These are phyloP conservation scores for Orchestes rusci DNA, from an alignment of 2,888 invertebrate species.

Conservation along the genomic window DNA sequence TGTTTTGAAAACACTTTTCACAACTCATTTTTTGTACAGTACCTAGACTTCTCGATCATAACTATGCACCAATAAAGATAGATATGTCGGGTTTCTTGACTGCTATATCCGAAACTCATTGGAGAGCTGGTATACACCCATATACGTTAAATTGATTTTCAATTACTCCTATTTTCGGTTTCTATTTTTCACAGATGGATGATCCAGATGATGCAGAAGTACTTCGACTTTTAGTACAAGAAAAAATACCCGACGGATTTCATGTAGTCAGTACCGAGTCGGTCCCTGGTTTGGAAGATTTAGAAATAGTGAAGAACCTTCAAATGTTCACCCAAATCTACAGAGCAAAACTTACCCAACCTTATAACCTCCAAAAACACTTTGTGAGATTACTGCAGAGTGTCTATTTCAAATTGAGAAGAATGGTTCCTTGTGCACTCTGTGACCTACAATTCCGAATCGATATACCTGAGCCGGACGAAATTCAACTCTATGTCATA, in stretches of 20 bases:
- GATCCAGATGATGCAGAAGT: slow-evolving; percentile 77
- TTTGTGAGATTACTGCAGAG: slow-evolving; percentile 57
- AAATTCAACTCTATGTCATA: slow-evolving; percentile 52
- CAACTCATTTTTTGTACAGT: too few relatives aligned
- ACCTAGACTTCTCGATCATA: too few relatives aligned
- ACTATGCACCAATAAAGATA: too few relatives aligned
- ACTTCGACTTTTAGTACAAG: slow-evolving; percentile 65
- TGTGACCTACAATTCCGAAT: slow-evolving; percentile 74
- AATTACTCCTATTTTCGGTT: background rate
- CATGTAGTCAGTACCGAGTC: slow-evolving; percentile 72
- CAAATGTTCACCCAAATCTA: slow-evolving; percentile 86
- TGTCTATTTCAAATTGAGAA: slow-evolving; percentile 81
- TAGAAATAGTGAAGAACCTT: slow-evolving; percentile 60
- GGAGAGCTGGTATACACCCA: too few relatives aligned
- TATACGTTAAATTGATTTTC: too few relatives aligned
- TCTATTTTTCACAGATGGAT: slow-evolving; percentile 53
- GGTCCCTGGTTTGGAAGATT: slow-evolving; percentile 63
- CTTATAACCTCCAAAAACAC: slow-evolving; percentile 45
- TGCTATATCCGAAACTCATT: too few relatives aligned
- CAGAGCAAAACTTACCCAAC: slow-evolving; percentile 53
- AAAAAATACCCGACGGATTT: slow-evolving; percentile 66
- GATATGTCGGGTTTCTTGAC: too few relatives aligned
- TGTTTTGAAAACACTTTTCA: too few relatives aligned
- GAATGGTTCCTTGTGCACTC: slow-evolving; percentile 81
- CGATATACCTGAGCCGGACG: slow-evolving; percentile 79